Conservation (phyloP, 2,113 vertebrate genomes). For the Anguilla japonica region DNA sequence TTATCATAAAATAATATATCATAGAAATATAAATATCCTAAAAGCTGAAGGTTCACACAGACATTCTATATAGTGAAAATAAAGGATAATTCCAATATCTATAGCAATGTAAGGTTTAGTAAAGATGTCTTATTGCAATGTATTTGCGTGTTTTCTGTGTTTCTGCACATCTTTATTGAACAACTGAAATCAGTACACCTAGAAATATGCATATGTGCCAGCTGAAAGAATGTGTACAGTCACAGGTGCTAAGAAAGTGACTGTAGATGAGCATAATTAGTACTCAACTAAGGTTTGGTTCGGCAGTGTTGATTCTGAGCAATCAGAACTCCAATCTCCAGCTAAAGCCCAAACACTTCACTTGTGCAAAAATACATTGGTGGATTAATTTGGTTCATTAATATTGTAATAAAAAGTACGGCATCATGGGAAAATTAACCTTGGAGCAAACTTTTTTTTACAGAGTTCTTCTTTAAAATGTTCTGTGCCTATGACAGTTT, state of each 20-base stretch:
- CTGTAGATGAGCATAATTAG: not conserved
- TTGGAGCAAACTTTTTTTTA: not conserved
- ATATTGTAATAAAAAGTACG: constrained; percentile 20
- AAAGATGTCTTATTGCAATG: not conserved
- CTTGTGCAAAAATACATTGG: not conserved
- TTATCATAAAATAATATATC: not conserved
- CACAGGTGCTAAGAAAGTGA: not conserved
- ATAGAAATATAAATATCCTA: too few relatives aligned
- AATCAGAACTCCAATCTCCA: constrained; percentile 1
- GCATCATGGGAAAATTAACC: not conserved
- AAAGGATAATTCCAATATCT: not conserved
- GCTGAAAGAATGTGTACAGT: not conserved
- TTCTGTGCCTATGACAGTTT: not conserved
- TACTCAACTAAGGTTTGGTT: not conserved
- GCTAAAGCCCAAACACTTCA: constrained; percentile 13
- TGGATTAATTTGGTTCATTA: constrained; percentile 19
- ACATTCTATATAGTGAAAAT: not conserved
- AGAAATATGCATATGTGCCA: not conserved
- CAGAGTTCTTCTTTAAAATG: not conserved
- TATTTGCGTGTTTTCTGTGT: not conserved
- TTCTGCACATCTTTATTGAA: not conserved
- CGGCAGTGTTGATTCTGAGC: constrained; percentile 1
- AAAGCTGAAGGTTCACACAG: not conserved
- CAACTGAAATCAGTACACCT: not conserved
- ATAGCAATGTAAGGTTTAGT: not conserved